Evolutionary conservation across 2,797 vertebrate genomes (phyloP).

Genomic region (Botia kubotai): DNA sequence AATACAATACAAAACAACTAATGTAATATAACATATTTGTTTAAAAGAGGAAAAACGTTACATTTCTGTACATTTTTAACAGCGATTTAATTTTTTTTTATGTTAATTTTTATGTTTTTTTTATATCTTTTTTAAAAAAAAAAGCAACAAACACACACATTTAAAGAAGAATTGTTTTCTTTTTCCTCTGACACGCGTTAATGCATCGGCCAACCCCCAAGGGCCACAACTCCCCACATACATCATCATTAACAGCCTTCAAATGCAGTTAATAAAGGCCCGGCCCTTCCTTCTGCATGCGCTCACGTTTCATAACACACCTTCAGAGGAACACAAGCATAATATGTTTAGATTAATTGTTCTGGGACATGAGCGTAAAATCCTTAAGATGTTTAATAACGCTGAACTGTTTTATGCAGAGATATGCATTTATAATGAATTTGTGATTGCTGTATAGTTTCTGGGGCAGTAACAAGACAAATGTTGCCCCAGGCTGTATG

Average conservation of each 20-base stretch:
- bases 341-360: constrained; percentile 27
- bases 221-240: constrained; percentile 61
- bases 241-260: constrained; percentile 30
- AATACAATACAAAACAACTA: background rate
- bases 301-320: constrained; percentile 15
- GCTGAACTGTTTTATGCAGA: constrained; percentile 2
- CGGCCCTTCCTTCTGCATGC: background rate
- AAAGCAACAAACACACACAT: background rate
- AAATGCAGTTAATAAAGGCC: constrained; percentile 21
- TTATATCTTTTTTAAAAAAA: background rate
- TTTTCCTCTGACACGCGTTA: background rate
- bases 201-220: constrained; percentile 53
- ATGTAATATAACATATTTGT: too few species aligned
- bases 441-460: background rate
- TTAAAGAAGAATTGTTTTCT: background rate
- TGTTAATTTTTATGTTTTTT: background rate
- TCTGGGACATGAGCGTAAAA: background rate
- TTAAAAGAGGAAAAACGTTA: background rate
- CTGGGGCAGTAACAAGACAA: background rate
- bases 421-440: background rate
- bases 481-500: background rate
- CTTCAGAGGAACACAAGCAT: background rate
- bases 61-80: too few species aligned
- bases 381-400: background rate
- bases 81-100: too few species aligned